These are phyloP conservation scores for Odontophorus gujanensis DNA, from an alignment of 2,113 vertebrate species.

Conservation along the genomic window DNA sequence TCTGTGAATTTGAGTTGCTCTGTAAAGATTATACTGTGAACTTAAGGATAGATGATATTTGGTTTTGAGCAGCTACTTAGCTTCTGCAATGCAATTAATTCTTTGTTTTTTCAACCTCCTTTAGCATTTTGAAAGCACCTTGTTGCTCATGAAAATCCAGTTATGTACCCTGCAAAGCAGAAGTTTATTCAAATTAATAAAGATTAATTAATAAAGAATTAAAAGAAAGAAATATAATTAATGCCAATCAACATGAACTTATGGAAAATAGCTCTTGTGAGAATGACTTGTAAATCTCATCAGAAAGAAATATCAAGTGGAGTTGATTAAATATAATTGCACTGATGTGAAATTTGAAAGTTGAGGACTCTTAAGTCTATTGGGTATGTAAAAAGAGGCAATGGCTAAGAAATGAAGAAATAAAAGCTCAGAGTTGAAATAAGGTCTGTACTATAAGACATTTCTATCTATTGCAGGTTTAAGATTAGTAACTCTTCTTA, in stretches of 20 bases:
- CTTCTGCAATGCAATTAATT: background rate
- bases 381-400: background rate
- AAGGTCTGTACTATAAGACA: background rate
- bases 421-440: background rate
- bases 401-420: background rate
- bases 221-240: conserved; percentile 53
- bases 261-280: conserved; percentile 47
- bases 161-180: background rate
- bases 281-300: conserved; percentile 63
- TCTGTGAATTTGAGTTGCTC: background rate
- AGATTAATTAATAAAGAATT: conserved; percentile 64
- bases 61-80: background rate
- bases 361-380: conserved; percentile 21
- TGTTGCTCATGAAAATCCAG: background rate
- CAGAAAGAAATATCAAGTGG: conserved; percentile 58
- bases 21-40: background rate
- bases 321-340: conserved; percentile 67
- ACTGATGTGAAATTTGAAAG: conserved; percentile 18
- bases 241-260: conserved; percentile 48
- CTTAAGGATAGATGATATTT: background rate
- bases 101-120: background rate
- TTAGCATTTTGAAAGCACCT: background rate
- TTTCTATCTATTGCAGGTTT: background rate
- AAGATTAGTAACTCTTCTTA: background rate
- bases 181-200: conserved; percentile 41